Evolutionary conservation across 2,888 invertebrate species (phyloP).

Genomic region (Luffia ferchaultella): DNA sequence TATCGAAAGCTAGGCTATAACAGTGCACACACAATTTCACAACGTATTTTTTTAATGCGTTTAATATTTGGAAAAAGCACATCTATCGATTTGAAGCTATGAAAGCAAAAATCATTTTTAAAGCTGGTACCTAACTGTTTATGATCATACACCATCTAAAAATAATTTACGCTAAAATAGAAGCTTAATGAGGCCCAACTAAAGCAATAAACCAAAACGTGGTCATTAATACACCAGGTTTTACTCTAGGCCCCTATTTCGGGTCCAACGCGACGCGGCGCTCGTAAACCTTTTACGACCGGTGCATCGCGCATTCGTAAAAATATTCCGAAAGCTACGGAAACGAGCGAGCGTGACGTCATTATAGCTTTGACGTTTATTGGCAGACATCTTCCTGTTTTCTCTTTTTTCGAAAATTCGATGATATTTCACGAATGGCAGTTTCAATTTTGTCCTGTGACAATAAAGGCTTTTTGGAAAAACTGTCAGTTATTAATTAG

Average conservation of each 20-base stretch:
- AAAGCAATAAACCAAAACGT: background rate
- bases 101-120: too few species aligned
- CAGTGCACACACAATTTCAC: too few species aligned
- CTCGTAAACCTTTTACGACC: slow-evolving; percentile 56
- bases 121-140: too few species aligned
- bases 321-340: slow-evolving; percentile 39
- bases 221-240: slow-evolving; percentile 43
- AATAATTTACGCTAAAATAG: background rate
- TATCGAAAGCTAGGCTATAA: too few species aligned
- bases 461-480: too few species aligned
- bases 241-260: slow-evolving; percentile 10
- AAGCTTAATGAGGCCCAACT: background rate
- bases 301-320: slow-evolving; percentile 48
- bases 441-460: background rate
- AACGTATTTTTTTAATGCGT: too few species aligned
- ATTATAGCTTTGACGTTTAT: slow-evolving; percentile 26
- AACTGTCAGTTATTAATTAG: too few species aligned
- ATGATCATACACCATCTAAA: background rate
- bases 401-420: slow-evolving; percentile 5
- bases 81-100: too few species aligned
- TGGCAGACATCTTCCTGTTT: slow-evolving; percentile 13
- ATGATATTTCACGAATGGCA: background rate
- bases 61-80: too few species aligned
- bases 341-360: slow-evolving; percentile 28
- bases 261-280: slow-evolving; percentile 15